Evolutionary conservation across 2,888 invertebrate genomes (phyloP), one percentile per base, ranked within the genome.

Genomic region (Amblyjoppa proteus): DNA sequence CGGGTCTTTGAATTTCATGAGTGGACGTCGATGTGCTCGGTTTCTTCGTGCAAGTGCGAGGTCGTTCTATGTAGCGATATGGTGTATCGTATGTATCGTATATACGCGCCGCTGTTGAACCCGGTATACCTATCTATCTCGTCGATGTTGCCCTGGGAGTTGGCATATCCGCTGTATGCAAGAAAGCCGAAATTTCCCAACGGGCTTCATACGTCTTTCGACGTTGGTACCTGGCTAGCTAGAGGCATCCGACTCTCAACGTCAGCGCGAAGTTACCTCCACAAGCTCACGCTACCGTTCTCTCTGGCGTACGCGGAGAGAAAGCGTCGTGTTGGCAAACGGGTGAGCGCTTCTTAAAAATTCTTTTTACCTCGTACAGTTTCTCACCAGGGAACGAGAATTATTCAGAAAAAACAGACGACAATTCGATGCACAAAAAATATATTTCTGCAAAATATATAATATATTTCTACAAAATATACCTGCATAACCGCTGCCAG

Each of bases 121-220:
- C 71, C 20, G 79, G 83, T 79, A 83, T 79, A 75, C 49, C 83
- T 84, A 83, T 85, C 79, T 84, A 81, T 81, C 83, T 87, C 81
- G 83, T 85, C 85, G 81, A 85, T 85, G 85, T 84, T 81, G 83
- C 83, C 86, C 53, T 71, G 53, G 81, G 87, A 68, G 81, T 75
- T 73, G 81, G 83, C 68, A 85, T 85, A 81, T 87, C 73, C 83
- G 89, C 84, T 87, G 84, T 87, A 88, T 89, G 87, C 89, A 90
- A 88, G 88, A 90, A 89, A 89, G 86, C 81, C 89, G 90, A 91
- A 91, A 91, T 92, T 92, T 92, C 91, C 91, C 90, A 89, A 87
- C 88, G 91, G 89, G 89, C 88, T 89, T 87, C 89, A 86, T 90
- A 88, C 89, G 89, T 89, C 88, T 90, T 82, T 74, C 81, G 84